A percentile compares a stretch with the other conserved stretches of the same genome.
These are phyloP conservation scores for Xenopus tropicalis DNA, from an alignment of 2,113 vertebrate species.

Conservation along the genomic window UCB_Xtro_10.0 CM004450.2:62148501-62149000, in stretches of 20 bases:
- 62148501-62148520: too few relatives aligned
- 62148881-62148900: constrained; percentile 17
- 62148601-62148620: too few relatives aligned
- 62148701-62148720: constrained; percentile 36
- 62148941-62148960: constrained; percentile 23
- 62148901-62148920: constrained; percentile 39
- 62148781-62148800: constrained; percentile 11
- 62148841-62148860: constrained; percentile 36
- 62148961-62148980: constrained; percentile 32
- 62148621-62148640: background rate
- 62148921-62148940: constrained; percentile 25
- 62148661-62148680: background rate
- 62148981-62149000: constrained; percentile 25
- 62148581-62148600: too few relatives aligned
- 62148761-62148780: constrained; percentile 29
- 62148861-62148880: constrained; percentile 39
- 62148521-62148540: too few relatives aligned
- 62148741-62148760: constrained; percentile 2
- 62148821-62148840: constrained; percentile 31
- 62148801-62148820: constrained; percentile 21
- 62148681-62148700: background rate
- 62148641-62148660: background rate
- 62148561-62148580: too few relatives aligned
- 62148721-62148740: background rate
- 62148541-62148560: too few relatives aligned